Evolutionary conservation across 2,888 invertebrate species (phyloP).

Genomic region (Heterodera filipjevi): DNA sequence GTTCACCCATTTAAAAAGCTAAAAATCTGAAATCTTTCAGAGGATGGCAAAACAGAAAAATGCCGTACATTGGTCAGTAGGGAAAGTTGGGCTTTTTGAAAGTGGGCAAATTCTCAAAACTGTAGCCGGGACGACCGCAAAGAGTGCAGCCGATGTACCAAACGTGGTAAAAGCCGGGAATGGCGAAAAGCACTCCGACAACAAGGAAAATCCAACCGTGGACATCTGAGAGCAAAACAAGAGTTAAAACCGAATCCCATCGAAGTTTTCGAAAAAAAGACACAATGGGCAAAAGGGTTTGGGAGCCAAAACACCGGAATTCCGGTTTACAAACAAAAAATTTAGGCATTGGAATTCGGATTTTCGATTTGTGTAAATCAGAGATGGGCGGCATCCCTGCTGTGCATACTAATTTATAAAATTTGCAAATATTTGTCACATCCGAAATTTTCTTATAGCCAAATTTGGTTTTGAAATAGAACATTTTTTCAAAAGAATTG

Average conservation of each 20-base stretch:
- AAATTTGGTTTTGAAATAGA: too few species aligned
- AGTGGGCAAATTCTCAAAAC: slow-evolving; percentile 62
- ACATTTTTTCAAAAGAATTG: too few species aligned
- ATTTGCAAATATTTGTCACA: too few species aligned
- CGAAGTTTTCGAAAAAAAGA: background rate
- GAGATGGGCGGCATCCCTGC: too few species aligned
- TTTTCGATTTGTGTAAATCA: too few species aligned
- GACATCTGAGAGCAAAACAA: slow-evolving; percentile 37
- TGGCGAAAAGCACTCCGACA: slow-evolving; percentile 55
- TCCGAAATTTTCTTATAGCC: too few species aligned
- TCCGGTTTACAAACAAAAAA: too few species aligned
- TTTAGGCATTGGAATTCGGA: too few species aligned
- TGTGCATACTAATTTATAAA: too few species aligned
- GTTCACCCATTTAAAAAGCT: background rate
- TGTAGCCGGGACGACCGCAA: slow-evolving; percentile 60
- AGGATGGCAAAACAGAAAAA: too few species aligned
- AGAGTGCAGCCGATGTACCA: slow-evolving; percentile 60
- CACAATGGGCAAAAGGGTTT: background rate
- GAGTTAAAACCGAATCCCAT: background rate
- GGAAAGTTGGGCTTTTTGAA: slow-evolving; percentile 45
- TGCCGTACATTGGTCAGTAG: background rate
- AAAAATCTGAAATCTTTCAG: background rate
- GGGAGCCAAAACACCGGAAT: too few species aligned
- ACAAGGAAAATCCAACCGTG: slow-evolving; percentile 54
- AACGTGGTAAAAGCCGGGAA: slow-evolving; percentile 63